phyloP scores from a whole-genome alignment of 2,888 invertebrate species.

The Adelphocoris suturalis region DNA sequence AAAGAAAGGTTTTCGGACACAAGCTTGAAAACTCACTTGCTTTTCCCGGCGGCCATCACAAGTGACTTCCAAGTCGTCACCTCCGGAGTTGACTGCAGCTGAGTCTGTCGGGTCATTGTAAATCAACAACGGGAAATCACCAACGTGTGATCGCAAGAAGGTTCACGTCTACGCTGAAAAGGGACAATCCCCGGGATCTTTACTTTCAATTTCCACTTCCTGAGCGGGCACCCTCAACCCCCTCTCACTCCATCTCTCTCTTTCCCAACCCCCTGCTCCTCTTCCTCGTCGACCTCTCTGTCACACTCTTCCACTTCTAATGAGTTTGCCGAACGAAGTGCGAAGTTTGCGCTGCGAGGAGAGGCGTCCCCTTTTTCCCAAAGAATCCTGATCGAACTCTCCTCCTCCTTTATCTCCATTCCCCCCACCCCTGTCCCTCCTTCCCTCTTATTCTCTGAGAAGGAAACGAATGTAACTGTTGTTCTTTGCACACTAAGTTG shows the following conservation, averaged over 20 bases:
- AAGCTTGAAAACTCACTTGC: no score
- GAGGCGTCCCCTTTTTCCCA: slow-evolving; percentile 40
- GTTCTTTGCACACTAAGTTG: slow-evolving; percentile 53
- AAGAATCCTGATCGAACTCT: slow-evolving; percentile 44
- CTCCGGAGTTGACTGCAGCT: no score
- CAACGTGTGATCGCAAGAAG: not conserved
- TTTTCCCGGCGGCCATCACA: no score
- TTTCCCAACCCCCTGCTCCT: no score
- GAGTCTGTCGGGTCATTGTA: not conserved
- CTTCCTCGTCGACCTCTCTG: no score
- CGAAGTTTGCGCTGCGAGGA: slow-evolving; percentile 37
- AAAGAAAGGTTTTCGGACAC: no score
- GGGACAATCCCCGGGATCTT: slow-evolving; percentile 15
- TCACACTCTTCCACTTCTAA: slow-evolving; percentile 15
- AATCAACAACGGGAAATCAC: not conserved
- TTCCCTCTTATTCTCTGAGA: not conserved
- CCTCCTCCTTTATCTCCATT: not conserved
- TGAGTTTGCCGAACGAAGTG: slow-evolving; percentile 62
- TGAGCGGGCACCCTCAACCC: not conserved
- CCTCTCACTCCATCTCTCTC: not conserved
- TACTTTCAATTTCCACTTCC: slow-evolving; percentile 32
- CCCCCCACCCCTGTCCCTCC: not conserved
- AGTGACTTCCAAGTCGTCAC: no score
- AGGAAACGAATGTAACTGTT: slow-evolving; percentile 53
- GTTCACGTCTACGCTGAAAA: not conserved